Evolutionary conservation across 2,797 vertebrate species (phyloP).

Genomic region (Epinephelus coioides): DNA sequence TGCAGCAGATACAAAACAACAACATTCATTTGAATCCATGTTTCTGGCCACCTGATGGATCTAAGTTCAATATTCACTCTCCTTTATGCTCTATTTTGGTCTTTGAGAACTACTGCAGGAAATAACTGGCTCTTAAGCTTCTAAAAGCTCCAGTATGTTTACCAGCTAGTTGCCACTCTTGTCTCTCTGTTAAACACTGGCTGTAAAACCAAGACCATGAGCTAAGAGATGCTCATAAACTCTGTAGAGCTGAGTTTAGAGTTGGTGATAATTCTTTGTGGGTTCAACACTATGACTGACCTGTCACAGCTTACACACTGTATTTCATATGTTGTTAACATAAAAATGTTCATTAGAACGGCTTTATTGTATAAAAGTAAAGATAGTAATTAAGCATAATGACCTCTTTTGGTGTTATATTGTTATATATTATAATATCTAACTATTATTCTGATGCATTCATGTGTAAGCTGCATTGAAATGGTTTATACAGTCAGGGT

Average conservation of each 20-base stretch:
- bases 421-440: no score
- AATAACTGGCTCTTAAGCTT: no score
- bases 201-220: neutral
- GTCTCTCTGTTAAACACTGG: neutral
- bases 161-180: neutral
- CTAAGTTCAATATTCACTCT: neutral
- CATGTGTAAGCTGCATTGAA: no score
- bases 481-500: no score
- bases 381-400: no score
- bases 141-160: neutral
- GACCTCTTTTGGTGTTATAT: no score
- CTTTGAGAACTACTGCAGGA: neutral
- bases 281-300: no score
- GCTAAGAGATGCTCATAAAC: neutral
- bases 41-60: neutral
- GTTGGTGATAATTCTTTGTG: no score
- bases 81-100: neutral
- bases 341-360: neutral
- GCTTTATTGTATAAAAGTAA: neutral
- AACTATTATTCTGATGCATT: no score
- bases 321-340: neutral
- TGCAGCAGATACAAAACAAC: neutral
- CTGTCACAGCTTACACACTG: neutral
- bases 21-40: neutral
- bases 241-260: no score